Evolutionary conservation across 2,888 invertebrate genomes (phyloP), one percentile per base, ranked within the genome.

Genomic region (Pandemis corylana): DNA sequence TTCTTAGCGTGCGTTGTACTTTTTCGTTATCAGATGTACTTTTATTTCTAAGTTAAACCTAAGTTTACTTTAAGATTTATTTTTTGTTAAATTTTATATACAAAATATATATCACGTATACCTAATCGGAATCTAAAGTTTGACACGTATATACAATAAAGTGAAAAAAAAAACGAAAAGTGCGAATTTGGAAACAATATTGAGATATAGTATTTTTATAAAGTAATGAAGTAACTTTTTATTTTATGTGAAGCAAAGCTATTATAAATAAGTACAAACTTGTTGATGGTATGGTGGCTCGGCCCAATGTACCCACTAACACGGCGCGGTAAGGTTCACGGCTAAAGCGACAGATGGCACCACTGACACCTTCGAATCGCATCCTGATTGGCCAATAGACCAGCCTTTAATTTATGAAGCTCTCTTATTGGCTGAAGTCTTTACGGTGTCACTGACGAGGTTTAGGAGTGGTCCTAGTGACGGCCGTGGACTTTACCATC

Each of bases 191-290:
- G 83, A 84, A 88, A 86, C 85, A 87, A 89, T 89, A 89, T 90
- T 89, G 76, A 83, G 82, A 84, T 82, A 87, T 88, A 84, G 92
- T 94, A 94, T 94, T 94, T 94, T 94, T 94, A 87, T 94, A 94
- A 87, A 85, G 87, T 86, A 85, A 83, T 86, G 85, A 85, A 84
- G 80, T 83, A 84, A 84, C 84, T 84, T 85, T 90, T 84, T 79
- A 87, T 85, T 86, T 87, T 89, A 77, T 85, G 82, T 83, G 81
- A 87, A 82, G 85, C 82, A 83, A 87, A 84, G 86, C 88, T 87
- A 85, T 87, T 85, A 85, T 82, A 82, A 82, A 86, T 90, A 90
- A 93, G 93, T 94, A 94, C 93, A 93, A 93, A 93, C 88, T 84
- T 85, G 85, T 90, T 87, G 84, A 85, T 74, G 81, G 81, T 76